Evolutionary conservation across 37 sponge, comb jelly and placozoan genomes (phyloP), one percentile per base, ranked within the genome.

Genomic region (Geodia barretti): DNA sequence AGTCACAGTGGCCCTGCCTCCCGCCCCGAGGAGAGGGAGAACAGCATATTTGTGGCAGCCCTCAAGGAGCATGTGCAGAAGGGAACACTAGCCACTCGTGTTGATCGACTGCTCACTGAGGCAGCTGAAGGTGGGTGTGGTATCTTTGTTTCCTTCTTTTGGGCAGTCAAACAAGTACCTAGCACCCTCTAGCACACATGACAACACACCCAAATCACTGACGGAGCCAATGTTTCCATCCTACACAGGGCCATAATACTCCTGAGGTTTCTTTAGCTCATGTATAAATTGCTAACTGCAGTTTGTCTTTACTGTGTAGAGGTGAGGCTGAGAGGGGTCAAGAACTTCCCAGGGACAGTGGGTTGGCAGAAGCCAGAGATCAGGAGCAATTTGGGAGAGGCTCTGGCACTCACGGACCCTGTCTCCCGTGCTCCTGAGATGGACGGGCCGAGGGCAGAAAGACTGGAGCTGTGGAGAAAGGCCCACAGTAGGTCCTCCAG

Each of bases 301-400:
- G 17, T 24, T 63, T 61, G 63, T 24, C 60, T 29, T 29, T 43
- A 70, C 31, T 42, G 2, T 69, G 39, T 42, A 24, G 23, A 37
- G 80, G 36, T 32, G 40, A 68, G 69, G 62, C 39, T 64, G 66
- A 2, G 37, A 75, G 58, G 64, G 63, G 62, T 47, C 39, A 28
- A 67, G 60, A 62, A 64, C 65, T 34, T 30, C 35, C n/a, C 58
- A 39, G 47, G 82, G 35, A 62, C 28, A 5, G 61, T 64, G 21
- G 71, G 68, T 14, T 93, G 93, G 93, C 82, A 83, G 86, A 72
- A 78, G 54, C 93, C 93, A 24, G 89, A 93, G 81, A 82, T 88
- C 23, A 54, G 80, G 17, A 40, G 41, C 83, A 93, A 93, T 67
- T 75, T 93, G 23, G 86, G 83, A 7, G 90, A 89, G 38, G 60